phyloP scores from a whole-genome alignment of 2,888 invertebrate species.

The Lydus trimaculatus region DNA sequence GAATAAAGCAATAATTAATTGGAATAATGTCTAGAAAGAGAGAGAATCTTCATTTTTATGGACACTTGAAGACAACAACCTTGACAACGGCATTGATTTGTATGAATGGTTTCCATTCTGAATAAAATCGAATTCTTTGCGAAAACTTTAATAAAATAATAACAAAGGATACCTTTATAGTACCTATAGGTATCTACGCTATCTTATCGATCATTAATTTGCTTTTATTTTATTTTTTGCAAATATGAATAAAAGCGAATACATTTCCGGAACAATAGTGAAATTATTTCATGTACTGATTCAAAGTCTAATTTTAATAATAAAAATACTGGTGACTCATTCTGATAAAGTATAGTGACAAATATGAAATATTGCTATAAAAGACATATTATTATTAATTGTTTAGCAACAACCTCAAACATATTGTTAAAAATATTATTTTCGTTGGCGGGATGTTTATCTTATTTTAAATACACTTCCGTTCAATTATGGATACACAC shows the following conservation, averaged over 20 bases:
- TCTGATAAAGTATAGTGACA: background rate
- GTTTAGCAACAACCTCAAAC: slow-evolving; percentile 1
- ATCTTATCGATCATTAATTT: no score
- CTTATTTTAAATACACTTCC: slow-evolving; percentile 24
- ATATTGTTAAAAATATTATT: background rate
- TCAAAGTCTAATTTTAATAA: no score
- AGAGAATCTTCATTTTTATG: background rate
- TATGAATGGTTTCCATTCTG: no score
- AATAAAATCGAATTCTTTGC: no score
- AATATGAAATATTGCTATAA: background rate
- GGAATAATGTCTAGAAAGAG: no score
- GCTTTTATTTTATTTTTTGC: no score
- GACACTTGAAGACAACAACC: background rate
- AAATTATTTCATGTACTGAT: background rate
- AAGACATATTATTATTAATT: background rate
- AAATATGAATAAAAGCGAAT: background rate
- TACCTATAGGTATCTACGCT: no score
- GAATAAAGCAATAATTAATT: no score
- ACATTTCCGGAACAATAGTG: background rate
- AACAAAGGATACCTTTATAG: no score
- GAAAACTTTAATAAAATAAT: no score
- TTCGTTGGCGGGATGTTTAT: slow-evolving; percentile 26
- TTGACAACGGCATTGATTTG: no score
- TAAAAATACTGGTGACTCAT: background rate
- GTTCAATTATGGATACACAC: slow-evolving; percentile 27